Evolutionary conservation across 1,140 invertebrate genomes (phyloP), one percentile per base, ranked within the genome.

Genomic region (Drosophila neocordata): DNA sequence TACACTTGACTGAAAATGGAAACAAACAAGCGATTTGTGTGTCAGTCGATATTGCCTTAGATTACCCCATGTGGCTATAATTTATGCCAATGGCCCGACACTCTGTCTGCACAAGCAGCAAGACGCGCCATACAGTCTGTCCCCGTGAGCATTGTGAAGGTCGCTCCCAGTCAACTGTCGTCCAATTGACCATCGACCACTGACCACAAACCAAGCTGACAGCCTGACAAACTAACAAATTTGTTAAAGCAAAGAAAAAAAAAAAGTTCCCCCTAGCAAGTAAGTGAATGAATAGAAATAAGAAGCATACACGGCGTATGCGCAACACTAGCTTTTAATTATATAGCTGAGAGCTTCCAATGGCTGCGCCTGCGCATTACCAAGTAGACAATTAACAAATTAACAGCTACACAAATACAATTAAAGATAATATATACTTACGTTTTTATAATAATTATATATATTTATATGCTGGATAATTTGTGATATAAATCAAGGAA

Each of bases 31-130:
- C 81, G 67, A 78, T 82, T 85, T 85, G 82, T 85, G 82, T 85
- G 74, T 82, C 78, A 85, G 82, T 62, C 78, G 77, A 81, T 48
- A 48, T 85, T 77, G 74, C 81, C 79, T 76, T 79, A 69, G 77
- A 65, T 84, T 69, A 69, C 72, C 41, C 41, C 77, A 79, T 69
- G 62, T 81, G 69, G 66, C 15, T 68, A 87, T 85, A 85, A 85
- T 78, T 85, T 85, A 85, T 85, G 73, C 77, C 81, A 84, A 70
- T 79, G 81, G 80, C 73, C 61, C 81, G 83, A 88, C 82, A 85
- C 71, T 69, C 67, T 72, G 82, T 85, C 82, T 85, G 83, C 73
- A 64, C 27, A 51, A 6, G 80, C 64, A 56, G 18, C 38, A 15
- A 53, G 53, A 35, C 68, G 82, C 58, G 82, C 58, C 82, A 79